Conservation (phyloP, 2,113 vertebrate genomes). For the Hippolais icterina region DNA sequence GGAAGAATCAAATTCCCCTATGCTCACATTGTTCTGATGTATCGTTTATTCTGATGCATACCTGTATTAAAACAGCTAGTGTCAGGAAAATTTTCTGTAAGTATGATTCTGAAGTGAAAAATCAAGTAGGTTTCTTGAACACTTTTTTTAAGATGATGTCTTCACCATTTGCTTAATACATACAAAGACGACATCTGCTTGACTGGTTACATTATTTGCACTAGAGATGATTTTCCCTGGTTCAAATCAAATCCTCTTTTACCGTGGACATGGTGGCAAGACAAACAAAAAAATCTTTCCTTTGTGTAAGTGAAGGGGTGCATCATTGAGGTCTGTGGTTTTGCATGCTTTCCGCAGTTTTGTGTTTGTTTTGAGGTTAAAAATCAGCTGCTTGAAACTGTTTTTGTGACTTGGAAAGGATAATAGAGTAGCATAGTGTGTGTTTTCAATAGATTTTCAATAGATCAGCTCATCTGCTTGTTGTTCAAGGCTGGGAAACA, state of each 20-base stretch:
- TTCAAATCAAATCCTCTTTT: not conserved
- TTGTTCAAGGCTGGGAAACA: not conserved
- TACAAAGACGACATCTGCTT: not conserved
- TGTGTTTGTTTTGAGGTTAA: not conserved
- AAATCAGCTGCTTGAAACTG: not conserved
- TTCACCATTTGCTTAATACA: not conserved
- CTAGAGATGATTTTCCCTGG: not conserved
- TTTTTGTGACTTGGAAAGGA: not conserved
- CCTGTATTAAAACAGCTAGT: not conserved
- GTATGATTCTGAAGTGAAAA: not conserved
- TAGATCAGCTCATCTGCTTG: not conserved
- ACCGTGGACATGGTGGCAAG: rapidly evolving
- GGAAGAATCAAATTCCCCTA: not conserved
- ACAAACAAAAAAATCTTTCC: not conserved
- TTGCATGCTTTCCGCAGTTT: not conserved
- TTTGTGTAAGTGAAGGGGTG: not conserved
- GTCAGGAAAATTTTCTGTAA: not conserved
- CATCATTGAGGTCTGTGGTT: not conserved
- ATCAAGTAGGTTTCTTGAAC: not conserved
- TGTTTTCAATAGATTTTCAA: conserved; percentile 24
- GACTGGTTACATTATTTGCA: not conserved
- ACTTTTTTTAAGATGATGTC: not conserved
- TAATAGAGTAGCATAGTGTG: not conserved
- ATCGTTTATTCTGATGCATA: not conserved
- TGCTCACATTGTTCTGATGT: not conserved